Percentiles rank a stretch among this genome's conserved stretches.
Evolutionary conservation across 2,113 vertebrate species (phyloP).

Genomic region (Amia ocellicauda): DNA sequence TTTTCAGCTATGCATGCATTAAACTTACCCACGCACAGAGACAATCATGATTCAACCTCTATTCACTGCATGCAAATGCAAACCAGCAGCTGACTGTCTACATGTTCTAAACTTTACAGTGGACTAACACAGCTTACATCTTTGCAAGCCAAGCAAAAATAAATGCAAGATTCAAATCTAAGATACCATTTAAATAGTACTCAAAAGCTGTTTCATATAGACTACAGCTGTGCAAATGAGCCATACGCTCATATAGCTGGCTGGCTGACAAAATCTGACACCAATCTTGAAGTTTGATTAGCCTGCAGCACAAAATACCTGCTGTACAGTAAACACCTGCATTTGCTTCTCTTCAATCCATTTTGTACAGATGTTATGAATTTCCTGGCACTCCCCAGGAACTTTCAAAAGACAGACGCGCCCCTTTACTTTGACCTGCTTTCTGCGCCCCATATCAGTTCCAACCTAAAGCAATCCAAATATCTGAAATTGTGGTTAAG

Average conservation of each 20-base stretch:
- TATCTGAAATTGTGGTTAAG: neutral
- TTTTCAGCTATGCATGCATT: too few relatives aligned
- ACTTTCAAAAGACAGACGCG: neutral
- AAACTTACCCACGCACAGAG: too few relatives aligned
- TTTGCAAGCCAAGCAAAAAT: neutral
- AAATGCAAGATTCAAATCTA: neutral
- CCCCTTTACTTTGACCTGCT: neutral
- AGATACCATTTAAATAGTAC: neutral
- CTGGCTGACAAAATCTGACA: neutral
- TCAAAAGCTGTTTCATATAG: neutral
- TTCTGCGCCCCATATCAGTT: neutral
- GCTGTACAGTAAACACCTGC: slow-evolving; percentile 17
- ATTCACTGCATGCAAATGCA: neutral
- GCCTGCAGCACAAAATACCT: slow-evolving; percentile 10
- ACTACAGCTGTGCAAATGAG: neutral
- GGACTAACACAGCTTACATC: neutral
- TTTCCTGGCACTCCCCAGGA: slow-evolving; percentile 3
- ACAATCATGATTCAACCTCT: too few relatives aligned
- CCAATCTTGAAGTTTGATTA: neutral
- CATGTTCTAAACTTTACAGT: neutral
- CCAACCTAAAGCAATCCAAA: neutral
- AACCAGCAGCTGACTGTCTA: neutral
- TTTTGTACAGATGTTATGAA: slow-evolving; percentile 8
- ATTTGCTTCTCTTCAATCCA: slow-evolving; percentile 5
- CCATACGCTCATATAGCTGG: neutral